Evolutionary conservation across 1,140 invertebrate species (phyloP), one percentile per base, ranked within the genome.

Genomic region (Hylaeus volcanicus): DNA sequence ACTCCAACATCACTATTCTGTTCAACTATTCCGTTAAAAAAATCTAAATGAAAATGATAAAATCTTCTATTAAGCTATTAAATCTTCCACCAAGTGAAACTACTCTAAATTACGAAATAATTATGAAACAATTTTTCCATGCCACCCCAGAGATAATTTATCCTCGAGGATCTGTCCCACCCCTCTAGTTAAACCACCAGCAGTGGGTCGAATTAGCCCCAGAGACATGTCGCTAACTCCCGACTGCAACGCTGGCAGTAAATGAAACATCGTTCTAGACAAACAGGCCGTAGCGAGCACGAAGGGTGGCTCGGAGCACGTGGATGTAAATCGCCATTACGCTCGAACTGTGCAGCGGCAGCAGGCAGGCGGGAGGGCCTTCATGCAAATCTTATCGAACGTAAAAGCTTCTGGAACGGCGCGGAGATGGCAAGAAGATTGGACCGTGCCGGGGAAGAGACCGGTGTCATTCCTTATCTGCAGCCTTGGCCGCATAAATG

Each of bases 401-500:
- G 70, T 75, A 66, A 73, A 70, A 86, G 84, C 61, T 68, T 68
- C 80, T 66, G 77, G 58, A 78, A 84, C 60, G 60, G 51, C 55
- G 70, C 68, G 66, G 84, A 89, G 87, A 88, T 86, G 86, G 84
- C 87, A 90, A 89, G 88, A 88, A 90, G 90, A 91, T 90, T 88
- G 90, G 83, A 89, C 69, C 80, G 77, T 75, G 76, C 79, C 74
- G 81, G 79, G 81, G 70, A 78, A 85, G 76, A 79, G 85, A 79
- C 84, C 83, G 68, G 84, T 89, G 89, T 91, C 88, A 88, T 91
- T 91, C 88, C 90, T 91, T 91, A 91, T 91, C 90, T 88, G 84
- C 88, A 88, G 85, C 74, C 76, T 87, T 83, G 88, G 79, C 83
- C 87, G 90, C 90, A 91, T 91, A 92, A 91, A 92, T 91, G 89